A percentile compares a stretch with the other conserved stretches of the same genome.
These are phyloP conservation scores for Napeogenes sylphis DNA, from an alignment of 2,888 invertebrate species.

Conservation along the genomic window DNA sequence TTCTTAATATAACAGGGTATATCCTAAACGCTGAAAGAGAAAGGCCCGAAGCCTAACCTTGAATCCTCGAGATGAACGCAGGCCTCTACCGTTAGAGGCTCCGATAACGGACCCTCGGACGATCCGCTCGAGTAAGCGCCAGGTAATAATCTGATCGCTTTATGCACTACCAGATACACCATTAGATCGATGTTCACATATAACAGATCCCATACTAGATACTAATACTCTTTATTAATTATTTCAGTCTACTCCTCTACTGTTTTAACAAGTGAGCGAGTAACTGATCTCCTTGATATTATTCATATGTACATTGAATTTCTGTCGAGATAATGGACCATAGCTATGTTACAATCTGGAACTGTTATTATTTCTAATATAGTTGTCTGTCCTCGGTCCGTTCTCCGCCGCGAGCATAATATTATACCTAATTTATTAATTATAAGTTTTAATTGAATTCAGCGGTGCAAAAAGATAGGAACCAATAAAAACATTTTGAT, in stretches of 20 bases:
- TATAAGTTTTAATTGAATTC: no score
- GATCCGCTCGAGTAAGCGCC: constrained; percentile 26
- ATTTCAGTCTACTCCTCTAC: no score
- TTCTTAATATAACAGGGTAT: background rate
- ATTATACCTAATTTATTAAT: no score
- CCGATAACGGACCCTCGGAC: constrained; percentile 31
- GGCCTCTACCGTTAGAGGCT: constrained; percentile 19
- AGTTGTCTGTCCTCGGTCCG: no score
- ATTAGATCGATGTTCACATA: constrained; percentile 9
- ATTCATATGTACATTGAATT: background rate
- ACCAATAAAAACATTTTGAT: no score
- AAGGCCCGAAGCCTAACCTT: constrained; percentile 19
- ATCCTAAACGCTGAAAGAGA: constrained; percentile 2
- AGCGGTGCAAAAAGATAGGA: no score
- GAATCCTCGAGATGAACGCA: constrained; percentile 19
- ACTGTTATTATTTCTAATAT: no score
- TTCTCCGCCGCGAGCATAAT: no score
- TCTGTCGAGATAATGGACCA: background rate
- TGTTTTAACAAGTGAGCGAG: no score
- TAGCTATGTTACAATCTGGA: no score
- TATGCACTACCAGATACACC: constrained; percentile 10
- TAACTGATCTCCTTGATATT: no score
- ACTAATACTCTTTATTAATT: no score
- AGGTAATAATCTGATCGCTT: constrained; percentile 9
- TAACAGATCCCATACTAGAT: background rate